Conservation (phyloP, 2,797 vertebrate genomes). For the Helostoma temminkii region DNA sequence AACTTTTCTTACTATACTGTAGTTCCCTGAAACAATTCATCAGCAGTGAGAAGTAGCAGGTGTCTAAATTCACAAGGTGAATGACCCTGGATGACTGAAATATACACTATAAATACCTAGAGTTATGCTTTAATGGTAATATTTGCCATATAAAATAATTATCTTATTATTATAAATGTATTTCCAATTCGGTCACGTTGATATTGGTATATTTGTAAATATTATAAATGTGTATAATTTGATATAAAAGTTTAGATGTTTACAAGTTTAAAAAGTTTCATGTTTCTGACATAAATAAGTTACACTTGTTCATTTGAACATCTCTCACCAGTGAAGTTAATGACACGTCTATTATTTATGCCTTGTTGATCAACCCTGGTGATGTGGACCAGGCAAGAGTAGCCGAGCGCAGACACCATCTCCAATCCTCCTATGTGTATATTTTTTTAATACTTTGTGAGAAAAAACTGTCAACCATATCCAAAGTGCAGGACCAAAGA, state of each 20-base stretch:
- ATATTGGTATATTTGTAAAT: neutral
- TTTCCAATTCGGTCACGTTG: neutral
- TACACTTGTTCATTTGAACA: neutral
- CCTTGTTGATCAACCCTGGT: slow-evolving; percentile 79
- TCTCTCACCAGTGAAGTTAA: slow-evolving; percentile 28
- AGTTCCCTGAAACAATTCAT: slow-evolving; percentile 58
- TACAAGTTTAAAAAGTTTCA: neutral
- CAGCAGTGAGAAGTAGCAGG: slow-evolving; percentile 77
- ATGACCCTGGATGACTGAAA: neutral
- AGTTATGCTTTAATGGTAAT: neutral
- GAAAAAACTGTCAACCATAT: slow-evolving; percentile 86
- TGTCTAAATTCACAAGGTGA: slow-evolving; percentile 85
- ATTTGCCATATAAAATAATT: neutral
- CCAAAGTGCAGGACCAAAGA: slow-evolving; percentile 84
- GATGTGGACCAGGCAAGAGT: slow-evolving; percentile 89
- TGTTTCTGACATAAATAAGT: neutral
- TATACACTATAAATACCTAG: too few relatives aligned
- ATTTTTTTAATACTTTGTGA: slow-evolving; percentile 86
- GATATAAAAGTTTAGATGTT: neutral
- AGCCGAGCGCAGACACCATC: slow-evolving; percentile 90
- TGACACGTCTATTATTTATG: slow-evolving; percentile 84
- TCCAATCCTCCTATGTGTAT: slow-evolving; percentile 80
- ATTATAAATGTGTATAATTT: neutral
- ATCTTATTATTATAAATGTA: neutral
- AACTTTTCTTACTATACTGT: slow-evolving; percentile 52